phyloP scores from a whole-genome alignment of 2,888 invertebrate genomes.

The Boloria selene region DNA sequence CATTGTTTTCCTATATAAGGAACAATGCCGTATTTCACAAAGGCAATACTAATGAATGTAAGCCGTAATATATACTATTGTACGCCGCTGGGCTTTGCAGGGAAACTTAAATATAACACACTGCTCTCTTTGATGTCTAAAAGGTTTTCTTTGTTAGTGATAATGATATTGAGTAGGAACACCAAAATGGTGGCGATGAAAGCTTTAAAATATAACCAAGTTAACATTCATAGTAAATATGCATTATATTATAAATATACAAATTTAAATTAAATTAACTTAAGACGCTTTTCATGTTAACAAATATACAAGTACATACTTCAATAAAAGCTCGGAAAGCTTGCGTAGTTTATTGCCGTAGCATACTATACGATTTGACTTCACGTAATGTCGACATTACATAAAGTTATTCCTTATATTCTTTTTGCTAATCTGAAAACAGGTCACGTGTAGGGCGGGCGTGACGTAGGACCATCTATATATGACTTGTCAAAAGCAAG shows the following conservation, averaged over 20 bases:
- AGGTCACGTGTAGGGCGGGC: constrained; percentile 30
- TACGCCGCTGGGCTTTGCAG: constrained; percentile 15
- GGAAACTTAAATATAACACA: constrained; percentile 21
- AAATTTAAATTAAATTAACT: neutral
- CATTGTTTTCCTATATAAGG: constrained; percentile 26
- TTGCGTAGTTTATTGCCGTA: constrained; percentile 8
- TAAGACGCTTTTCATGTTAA: neutral
- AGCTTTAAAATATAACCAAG: neutral
- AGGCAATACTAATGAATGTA: constrained; percentile 32
- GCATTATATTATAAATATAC: neutral
- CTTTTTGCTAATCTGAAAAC: constrained; percentile 24
- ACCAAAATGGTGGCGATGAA: neutral
- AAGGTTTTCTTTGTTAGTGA: constrained; percentile 18
- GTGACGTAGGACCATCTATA: constrained; percentile 31
- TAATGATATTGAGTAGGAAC: constrained; percentile 14
- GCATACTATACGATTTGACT: constrained; percentile 7
- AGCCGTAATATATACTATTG: constrained; percentile 22
- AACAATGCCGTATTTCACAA: constrained; percentile 32
- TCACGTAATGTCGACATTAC: constrained; percentile 52
- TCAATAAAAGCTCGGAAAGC: neutral
- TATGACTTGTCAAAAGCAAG: constrained; percentile 27
- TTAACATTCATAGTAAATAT: neutral
- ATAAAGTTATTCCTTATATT: constrained; percentile 55
- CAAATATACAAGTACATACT: neutral
- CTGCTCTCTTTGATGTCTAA: constrained; percentile 12